Percentiles rank a stretch among this genome's conserved stretches.
phyloP scores from a whole-genome alignment of 2,888 invertebrate genomes.

The Nipponacmea schrenckii region DNA sequence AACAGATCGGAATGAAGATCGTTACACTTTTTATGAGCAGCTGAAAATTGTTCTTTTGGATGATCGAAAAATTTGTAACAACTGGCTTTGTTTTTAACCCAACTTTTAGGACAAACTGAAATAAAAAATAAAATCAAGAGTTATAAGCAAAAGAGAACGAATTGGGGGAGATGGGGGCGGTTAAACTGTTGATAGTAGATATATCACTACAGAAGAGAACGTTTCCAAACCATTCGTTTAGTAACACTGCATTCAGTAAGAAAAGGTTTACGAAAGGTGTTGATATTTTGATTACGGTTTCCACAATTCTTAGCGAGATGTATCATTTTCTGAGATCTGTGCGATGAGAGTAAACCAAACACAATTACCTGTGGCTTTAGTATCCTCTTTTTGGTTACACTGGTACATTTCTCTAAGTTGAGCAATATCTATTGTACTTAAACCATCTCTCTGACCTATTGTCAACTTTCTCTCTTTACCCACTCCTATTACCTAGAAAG shows the following conservation, averaged over 20 bases:
- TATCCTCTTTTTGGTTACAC: conserved; percentile 54
- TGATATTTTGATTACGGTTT: too few species aligned
- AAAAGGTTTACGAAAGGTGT: too few species aligned
- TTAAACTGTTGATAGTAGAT: too few species aligned
- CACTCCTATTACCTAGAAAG: conserved; percentile 55
- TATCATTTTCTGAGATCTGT: too few species aligned
- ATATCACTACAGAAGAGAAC: too few species aligned
- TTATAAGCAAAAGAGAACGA: neutral
- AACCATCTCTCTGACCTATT: conserved; percentile 55
- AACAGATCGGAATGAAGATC: conserved; percentile 67
- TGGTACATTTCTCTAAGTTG: conserved; percentile 61
- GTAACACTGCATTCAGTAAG: too few species aligned
- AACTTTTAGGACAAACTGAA: conserved; percentile 69
- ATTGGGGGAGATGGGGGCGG: too few species aligned
- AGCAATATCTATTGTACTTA: conserved; percentile 61
- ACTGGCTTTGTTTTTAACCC: conserved; percentile 69
- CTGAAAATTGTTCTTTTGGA: conserved; percentile 48
- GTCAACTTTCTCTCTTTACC: conserved; percentile 49
- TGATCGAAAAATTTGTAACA: conserved; percentile 71
- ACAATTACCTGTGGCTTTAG: conserved; percentile 38
- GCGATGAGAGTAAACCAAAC: too few species aligned
- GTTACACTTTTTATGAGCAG: conserved; percentile 65
- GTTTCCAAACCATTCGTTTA: too few species aligned
- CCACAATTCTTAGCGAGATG: too few species aligned
- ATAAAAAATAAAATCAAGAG: neutral